These are phyloP conservation scores for Ramphastos sulfuratus DNA, from an alignment of 2,113 vertebrate genomes.

Conservation along the genomic window DNA sequence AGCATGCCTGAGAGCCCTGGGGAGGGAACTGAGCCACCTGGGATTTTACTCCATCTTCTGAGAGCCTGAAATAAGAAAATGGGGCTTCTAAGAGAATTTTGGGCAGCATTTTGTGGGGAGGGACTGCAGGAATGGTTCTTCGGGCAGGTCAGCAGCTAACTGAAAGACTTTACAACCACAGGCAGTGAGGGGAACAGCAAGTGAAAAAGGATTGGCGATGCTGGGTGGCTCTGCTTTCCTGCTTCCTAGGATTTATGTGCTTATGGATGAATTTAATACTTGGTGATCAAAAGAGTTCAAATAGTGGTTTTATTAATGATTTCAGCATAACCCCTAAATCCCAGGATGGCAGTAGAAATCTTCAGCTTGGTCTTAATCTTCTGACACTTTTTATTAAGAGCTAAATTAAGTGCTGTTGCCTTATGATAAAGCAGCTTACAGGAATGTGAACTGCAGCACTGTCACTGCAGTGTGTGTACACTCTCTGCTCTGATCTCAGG, in stretches of 20 bases:
- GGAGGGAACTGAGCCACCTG: not conserved
- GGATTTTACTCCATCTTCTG: not conserved
- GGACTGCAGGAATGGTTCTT: not conserved
- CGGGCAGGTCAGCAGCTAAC: not conserved
- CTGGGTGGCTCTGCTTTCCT: slow-evolving; percentile 14
- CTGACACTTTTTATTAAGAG: slow-evolving; percentile 56
- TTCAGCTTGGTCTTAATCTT: slow-evolving; percentile 60
- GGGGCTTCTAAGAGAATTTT: not conserved
- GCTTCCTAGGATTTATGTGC: slow-evolving; percentile 59
- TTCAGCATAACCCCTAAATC: slow-evolving; percentile 65
- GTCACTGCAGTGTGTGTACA: not conserved
- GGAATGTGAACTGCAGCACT: not conserved
- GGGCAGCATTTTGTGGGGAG: not conserved
- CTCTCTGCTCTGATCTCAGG: not conserved
- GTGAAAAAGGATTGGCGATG: not conserved
- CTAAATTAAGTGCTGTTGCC: slow-evolving; percentile 57
- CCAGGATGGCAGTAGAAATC: slow-evolving; percentile 58
- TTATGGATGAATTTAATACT: slow-evolving; percentile 59
- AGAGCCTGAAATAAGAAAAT: not conserved
- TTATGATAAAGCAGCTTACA: slow-evolving; percentile 35
- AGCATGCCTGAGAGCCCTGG: not conserved
- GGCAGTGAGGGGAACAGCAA: slow-evolving; percentile 17
- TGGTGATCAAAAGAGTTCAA: slow-evolving; percentile 66
- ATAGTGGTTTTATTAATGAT: slow-evolving; percentile 66
- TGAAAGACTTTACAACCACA: not conserved